Percentiles rank a stretch among this genome's conserved stretches.
Evolutionary conservation across 2,888 invertebrate species (phyloP).

Genomic region (Epistrophella euchroma): DNA sequence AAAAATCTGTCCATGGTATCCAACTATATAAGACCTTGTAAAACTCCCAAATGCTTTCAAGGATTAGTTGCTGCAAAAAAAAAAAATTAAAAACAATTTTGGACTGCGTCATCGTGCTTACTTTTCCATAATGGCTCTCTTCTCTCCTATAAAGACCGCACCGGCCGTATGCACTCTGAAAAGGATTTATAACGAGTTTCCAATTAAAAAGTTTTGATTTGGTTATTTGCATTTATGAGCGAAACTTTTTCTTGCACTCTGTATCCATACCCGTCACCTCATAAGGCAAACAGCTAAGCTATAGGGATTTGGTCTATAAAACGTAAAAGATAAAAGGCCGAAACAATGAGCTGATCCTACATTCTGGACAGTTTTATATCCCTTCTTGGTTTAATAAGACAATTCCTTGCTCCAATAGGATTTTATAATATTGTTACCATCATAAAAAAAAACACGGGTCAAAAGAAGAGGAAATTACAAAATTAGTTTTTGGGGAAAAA

Average conservation of each 20-base stretch:
- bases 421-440: constrained; percentile 20
- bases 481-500: constrained; percentile 60
- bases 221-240: constrained; percentile 76
- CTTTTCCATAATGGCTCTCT: constrained; percentile 28
- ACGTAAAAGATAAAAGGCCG: constrained; percentile 2
- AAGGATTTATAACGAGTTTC: constrained; percentile 74
- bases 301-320: not conserved
- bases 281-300: not conserved
- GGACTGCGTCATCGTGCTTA: constrained; percentile 43
- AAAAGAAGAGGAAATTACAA: constrained; percentile 55
- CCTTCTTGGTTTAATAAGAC: constrained; percentile 41
- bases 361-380: constrained; percentile 46
- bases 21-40: constrained; percentile 32
- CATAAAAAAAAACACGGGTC: constrained; percentile 10
- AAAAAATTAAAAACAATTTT: constrained; percentile 41
- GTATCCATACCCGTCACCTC: constrained; percentile 22
- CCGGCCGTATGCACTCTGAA: constrained; percentile 64
- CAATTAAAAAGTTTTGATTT: constrained; percentile 76
- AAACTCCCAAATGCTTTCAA: not conserved
- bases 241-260: constrained; percentile 59
- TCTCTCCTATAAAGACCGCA: constrained; percentile 3
- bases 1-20: constrained; percentile 45
- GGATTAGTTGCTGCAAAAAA: not conserved
- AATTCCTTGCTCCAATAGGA: constrained; percentile 43
- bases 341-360: constrained; percentile 57